These are phyloP conservation scores for Coenobita brevimanus DNA, from an alignment of 1,140 invertebrate genomes.

Conservation along the genomic window DNA sequence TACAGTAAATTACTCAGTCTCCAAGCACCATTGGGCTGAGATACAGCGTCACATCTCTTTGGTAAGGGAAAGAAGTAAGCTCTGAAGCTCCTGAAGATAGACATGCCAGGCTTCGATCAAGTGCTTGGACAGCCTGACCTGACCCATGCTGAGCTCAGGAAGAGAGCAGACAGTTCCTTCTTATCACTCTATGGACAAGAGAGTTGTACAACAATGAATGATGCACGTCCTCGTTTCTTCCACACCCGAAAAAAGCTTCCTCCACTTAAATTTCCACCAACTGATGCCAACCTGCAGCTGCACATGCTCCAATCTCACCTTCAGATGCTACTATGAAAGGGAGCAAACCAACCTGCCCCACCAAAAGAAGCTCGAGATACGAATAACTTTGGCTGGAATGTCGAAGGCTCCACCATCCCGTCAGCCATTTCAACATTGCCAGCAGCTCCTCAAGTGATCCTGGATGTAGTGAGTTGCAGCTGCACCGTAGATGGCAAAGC, in stretches of 20 bases:
- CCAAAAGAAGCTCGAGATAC: not conserved
- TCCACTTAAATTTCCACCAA: too few species aligned
- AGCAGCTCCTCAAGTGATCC: not conserved
- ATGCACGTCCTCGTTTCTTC: not conserved
- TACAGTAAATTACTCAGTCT: not conserved
- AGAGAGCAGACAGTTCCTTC: not conserved
- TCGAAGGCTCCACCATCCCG: not conserved
- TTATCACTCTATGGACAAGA: slow-evolving; percentile 9
- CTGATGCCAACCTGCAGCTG: too few species aligned
- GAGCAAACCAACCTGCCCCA: slow-evolving; percentile 17
- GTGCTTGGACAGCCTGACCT: too few species aligned
- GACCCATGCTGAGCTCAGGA: too few species aligned
- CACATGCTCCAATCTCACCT: too few species aligned
- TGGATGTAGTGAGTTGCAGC: not conserved
- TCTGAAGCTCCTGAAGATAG: not conserved
- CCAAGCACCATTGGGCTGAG: not conserved
- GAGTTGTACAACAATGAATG: slow-evolving; percentile 15
- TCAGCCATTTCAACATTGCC: not conserved
- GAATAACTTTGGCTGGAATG: slow-evolving; percentile 4
- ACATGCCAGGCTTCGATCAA: too few species aligned
- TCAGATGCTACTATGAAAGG: slow-evolving; percentile 18
- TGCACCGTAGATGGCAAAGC: not conserved
- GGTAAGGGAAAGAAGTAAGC: not conserved
- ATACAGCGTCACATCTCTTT: not conserved
- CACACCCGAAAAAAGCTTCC: not conserved